A percentile compares a stretch with the other conserved stretches of the same genome.
Conservation (phyloP, 2,888 invertebrate species). For the Lydus trimaculatus region DNA sequence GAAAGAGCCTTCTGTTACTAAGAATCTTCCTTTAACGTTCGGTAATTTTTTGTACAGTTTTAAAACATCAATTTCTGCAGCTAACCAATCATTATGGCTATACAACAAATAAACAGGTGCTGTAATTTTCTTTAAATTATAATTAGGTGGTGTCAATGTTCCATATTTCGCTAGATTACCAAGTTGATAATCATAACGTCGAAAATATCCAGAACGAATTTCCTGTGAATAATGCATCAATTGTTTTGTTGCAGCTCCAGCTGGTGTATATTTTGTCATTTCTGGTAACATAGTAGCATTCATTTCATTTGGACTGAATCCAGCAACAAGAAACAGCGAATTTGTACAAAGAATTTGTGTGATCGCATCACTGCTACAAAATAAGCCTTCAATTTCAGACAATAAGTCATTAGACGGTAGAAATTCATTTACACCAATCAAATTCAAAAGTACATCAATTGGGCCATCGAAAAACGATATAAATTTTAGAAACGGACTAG, state of each 20-base stretch:
- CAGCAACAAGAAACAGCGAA: conserved; percentile 51
- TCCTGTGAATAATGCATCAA: conserved; percentile 77
- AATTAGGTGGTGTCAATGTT: background rate
- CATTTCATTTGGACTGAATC: conserved; percentile 52
- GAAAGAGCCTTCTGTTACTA: conserved; percentile 62
- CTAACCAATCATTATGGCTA: conserved; percentile 61
- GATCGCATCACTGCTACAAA: conserved; percentile 30
- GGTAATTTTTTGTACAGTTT: conserved; percentile 58
- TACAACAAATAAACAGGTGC: conserved; percentile 59
- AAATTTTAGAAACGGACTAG: conserved; percentile 49
- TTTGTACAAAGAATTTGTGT: conserved; percentile 49
- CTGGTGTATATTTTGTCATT: conserved; percentile 47
- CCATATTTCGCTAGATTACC: conserved; percentile 19
- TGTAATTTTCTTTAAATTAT: conserved; percentile 52
- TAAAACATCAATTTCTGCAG: conserved; percentile 60
- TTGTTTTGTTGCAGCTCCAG: conserved; percentile 67
- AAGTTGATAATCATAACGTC: conserved; percentile 66
- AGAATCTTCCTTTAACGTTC: conserved; percentile 61
- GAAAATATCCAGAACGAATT: conserved; percentile 62
- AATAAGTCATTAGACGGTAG: conserved; percentile 66
- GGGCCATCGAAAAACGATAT: conserved; percentile 40
- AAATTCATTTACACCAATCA: conserved; percentile 68
- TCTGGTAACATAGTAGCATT: conserved; percentile 48
- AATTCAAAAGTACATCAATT: conserved; percentile 34
- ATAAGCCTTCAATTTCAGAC: conserved; percentile 41